Percentiles rank a stretch among this genome's conserved stretches.
These are phyloP conservation scores for Conus betulinus DNA, from an alignment of 1,140 invertebrate species.

Conservation along the genomic window DNA sequence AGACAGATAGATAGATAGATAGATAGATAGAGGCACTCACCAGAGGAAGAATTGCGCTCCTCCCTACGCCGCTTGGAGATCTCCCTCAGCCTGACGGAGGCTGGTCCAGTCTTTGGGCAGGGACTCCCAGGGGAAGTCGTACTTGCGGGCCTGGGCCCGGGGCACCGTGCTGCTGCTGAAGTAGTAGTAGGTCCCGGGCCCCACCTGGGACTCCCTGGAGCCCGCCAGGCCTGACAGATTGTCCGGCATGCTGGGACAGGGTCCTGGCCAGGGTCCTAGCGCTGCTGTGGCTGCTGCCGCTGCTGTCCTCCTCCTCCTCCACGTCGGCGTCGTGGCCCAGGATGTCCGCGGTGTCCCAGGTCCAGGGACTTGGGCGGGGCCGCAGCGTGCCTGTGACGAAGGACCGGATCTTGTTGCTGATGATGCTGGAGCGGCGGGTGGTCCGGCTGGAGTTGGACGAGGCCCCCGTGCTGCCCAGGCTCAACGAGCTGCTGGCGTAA, in stretches of 20 bases:
- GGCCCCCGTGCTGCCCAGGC: slow-evolving; percentile 50
- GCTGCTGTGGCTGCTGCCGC: not conserved
- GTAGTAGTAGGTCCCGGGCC: slow-evolving; percentile 68
- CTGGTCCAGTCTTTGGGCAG: slow-evolving; percentile 72
- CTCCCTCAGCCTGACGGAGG: slow-evolving; percentile 69
- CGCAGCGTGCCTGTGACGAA: slow-evolving; percentile 55
- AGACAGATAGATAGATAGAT: too few species aligned
- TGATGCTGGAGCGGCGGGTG: slow-evolving; percentile 64
- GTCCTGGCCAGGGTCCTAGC: slow-evolving; percentile 36
- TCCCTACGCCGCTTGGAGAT: slow-evolving; percentile 67
- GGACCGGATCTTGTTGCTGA: slow-evolving; percentile 66
- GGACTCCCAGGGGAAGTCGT: slow-evolving; percentile 71
- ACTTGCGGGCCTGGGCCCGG: slow-evolving; percentile 59
- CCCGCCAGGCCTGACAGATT: slow-evolving; percentile 35
- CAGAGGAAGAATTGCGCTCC: slow-evolving; percentile 70
- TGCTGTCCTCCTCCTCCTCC: not conserved
- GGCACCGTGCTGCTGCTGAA: slow-evolving; percentile 69
- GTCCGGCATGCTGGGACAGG: slow-evolving; percentile 58
- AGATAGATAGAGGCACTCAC: slow-evolving; percentile 41
- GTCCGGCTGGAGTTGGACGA: slow-evolving; percentile 54
- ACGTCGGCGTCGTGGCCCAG: slow-evolving; percentile 21
- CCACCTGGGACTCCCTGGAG: slow-evolving; percentile 47
- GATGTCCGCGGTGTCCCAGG: slow-evolving; percentile 63
- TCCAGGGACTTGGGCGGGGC: slow-evolving; percentile 66
- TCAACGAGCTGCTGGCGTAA: slow-evolving; percentile 54